These are phyloP conservation scores for Phaonia tiefii DNA, from an alignment of 2,888 invertebrate species.

Conservation along the genomic window DNA sequence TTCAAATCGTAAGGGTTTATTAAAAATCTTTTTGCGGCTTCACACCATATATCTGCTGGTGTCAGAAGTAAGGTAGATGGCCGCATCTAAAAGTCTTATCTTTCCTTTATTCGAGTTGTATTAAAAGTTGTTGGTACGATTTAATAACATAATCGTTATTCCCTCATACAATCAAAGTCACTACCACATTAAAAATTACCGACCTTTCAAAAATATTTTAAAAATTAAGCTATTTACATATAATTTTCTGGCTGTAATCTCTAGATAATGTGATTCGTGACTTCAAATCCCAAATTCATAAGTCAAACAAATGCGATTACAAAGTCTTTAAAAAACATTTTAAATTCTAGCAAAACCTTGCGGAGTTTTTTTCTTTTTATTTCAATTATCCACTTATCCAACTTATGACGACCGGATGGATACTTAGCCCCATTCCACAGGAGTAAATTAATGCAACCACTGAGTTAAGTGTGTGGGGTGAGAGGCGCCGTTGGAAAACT, in stretches of 20 bases:
- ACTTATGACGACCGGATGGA: background rate
- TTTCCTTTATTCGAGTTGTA: too few relatives aligned
- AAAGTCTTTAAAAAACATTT: constrained; percentile 9
- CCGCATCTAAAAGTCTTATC: too few relatives aligned
- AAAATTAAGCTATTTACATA: constrained; percentile 11
- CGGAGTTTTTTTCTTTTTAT: background rate
- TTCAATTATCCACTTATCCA: constrained; percentile 24
- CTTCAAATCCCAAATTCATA: constrained; percentile 22
- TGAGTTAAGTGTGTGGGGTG: background rate
- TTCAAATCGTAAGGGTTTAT: too few relatives aligned
- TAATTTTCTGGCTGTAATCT: constrained; percentile 20
- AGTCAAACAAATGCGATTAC: constrained; percentile 29
- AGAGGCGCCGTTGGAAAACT: background rate
- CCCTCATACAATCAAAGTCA: too few relatives aligned
- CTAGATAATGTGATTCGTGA: constrained; percentile 8
- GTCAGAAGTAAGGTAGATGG: too few relatives aligned
- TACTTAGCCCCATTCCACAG: background rate
- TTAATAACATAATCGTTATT: too few relatives aligned
- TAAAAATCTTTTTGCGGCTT: too few relatives aligned
- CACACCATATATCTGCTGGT: too few relatives aligned
- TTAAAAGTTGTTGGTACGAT: too few relatives aligned
- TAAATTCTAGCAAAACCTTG: too few relatives aligned
- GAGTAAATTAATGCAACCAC: background rate
- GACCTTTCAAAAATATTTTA: too few relatives aligned
- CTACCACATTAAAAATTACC: too few relatives aligned